Evolutionary conservation across 2,113 vertebrate genomes (phyloP).

Genomic region (Microtus montanus): DNA sequence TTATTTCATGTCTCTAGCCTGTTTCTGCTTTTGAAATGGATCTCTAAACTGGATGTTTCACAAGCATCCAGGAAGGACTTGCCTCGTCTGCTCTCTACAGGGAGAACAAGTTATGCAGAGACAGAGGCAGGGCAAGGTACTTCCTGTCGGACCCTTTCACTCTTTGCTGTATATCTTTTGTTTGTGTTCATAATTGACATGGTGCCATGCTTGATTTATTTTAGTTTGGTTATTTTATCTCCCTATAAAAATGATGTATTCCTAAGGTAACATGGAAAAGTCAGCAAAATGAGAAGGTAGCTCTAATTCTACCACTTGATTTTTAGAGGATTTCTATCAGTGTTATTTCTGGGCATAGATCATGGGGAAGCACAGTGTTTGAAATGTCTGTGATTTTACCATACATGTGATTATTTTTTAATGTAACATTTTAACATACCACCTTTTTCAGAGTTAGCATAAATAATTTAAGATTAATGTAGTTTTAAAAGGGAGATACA

Average conservation of each 20-base stretch:
- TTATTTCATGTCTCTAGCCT: slow-evolving; percentile 47
- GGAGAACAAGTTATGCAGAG: not conserved
- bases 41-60: slow-evolving; percentile 51
- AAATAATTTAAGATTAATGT: not conserved
- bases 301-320: not conserved
- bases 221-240: slow-evolving; percentile 40
- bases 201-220: slow-evolving; percentile 59
- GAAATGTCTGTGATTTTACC: not conserved
- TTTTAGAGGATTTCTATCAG: not conserved
- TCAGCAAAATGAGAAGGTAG: not conserved
- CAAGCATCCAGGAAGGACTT: slow-evolving; percentile 12
- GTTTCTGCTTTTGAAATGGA: slow-evolving; percentile 28
- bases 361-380: not conserved
- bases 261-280: not conserved
- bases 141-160: not conserved
- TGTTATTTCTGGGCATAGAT: not conserved
- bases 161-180: slow-evolving; percentile 36
- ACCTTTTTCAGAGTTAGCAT: not conserved
- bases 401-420: not conserved
- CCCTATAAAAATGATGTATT: slow-evolving; percentile 33
- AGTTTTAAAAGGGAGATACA: not conserved
- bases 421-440: not conserved
- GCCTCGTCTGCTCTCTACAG: slow-evolving; percentile 46
- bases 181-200: slow-evolving; percentile 69
- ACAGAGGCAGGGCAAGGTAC: not conserved